A percentile compares a stretch with the other conserved stretches of the same genome.
These are phyloP conservation scores for Lophius piscatorius DNA, from an alignment of 2,113 vertebrate species.

Conservation along the genomic window DNA sequence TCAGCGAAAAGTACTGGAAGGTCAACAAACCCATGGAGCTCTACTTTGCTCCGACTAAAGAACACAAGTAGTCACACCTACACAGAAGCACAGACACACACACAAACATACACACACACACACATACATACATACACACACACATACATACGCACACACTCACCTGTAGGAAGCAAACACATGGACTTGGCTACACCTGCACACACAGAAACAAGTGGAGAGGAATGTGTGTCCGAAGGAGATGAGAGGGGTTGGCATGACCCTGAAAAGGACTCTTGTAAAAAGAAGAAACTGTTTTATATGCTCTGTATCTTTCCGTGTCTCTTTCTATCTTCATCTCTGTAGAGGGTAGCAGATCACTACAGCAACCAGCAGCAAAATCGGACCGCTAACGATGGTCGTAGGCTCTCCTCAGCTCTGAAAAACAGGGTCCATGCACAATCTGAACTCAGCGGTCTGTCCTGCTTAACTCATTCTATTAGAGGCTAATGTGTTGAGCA, in stretches of 20 bases:
- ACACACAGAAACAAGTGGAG: conserved; percentile 29
- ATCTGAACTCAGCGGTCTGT: conserved; percentile 8
- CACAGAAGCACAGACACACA: neutral
- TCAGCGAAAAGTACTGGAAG: conserved; percentile 99
- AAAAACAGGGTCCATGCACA: conserved; percentile 4
- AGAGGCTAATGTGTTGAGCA: no score
- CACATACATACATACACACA: conserved; percentile 3
- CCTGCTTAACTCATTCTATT: no score
- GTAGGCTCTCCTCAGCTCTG: neutral
- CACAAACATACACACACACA: neutral
- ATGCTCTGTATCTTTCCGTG: conserved; percentile 55
- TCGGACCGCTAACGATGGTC: no score
- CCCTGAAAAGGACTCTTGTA: conserved; percentile 60
- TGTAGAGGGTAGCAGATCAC: conserved; percentile 66
- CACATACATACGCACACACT: neutral
- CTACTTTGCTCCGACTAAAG: conserved; percentile 97
- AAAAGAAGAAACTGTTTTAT: conserved; percentile 63
- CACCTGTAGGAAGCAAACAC: conserved; percentile 23
- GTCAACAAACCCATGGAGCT: conserved; percentile 99
- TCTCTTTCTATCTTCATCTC: conserved; percentile 44
- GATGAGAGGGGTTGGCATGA: conserved; percentile 12
- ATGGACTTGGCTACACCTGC: conserved; percentile 45
- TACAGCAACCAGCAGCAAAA: conserved; percentile 34
- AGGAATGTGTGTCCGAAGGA: conserved; percentile 44
- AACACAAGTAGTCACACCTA: conserved; percentile 88